Conservation (phyloP, 1,140 invertebrate genomes). For the Daktulosphaira vitifoliae region DNA sequence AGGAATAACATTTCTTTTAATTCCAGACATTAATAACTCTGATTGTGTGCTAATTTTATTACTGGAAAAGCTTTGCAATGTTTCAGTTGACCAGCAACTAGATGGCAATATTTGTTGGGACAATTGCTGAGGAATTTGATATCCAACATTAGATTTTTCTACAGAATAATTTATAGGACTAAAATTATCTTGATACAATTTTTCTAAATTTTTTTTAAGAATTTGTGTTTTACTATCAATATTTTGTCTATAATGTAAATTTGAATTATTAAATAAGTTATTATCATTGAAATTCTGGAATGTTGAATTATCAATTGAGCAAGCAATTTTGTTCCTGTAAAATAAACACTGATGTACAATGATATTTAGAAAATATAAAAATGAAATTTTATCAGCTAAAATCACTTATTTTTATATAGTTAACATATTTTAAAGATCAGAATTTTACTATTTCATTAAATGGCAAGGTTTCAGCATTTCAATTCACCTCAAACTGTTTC, state of each 20-base stretch:
- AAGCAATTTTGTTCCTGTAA: constrained; percentile 12
- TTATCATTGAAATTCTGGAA: constrained; percentile 4
- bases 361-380: too few relatives aligned
- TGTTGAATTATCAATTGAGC: constrained; percentile 11
- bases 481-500: constrained; percentile 31
- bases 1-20: constrained; percentile 36
- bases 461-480: constrained; percentile 1
- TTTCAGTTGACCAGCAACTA: constrained; percentile 1
- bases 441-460: constrained; percentile 9
- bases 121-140: constrained; percentile 31
- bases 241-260: too few relatives aligned
- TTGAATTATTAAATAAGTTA: neutral
- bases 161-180: neutral
- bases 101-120: neutral
- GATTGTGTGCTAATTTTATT: neutral
- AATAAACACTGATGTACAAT: too few relatives aligned
- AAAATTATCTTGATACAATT: constrained; percentile 15
- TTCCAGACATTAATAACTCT: neutral
- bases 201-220: constrained; percentile 21
- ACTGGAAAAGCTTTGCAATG: constrained; percentile 1
- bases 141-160: constrained; percentile 16
- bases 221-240: neutral
- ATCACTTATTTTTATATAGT: too few relatives aligned
- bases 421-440: too few relatives aligned
- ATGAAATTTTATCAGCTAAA: too few relatives aligned